These are phyloP conservation scores for Tetramorium bicarinatum DNA, from an alignment of 2,888 invertebrate genomes.

Conservation along the genomic window DNA sequence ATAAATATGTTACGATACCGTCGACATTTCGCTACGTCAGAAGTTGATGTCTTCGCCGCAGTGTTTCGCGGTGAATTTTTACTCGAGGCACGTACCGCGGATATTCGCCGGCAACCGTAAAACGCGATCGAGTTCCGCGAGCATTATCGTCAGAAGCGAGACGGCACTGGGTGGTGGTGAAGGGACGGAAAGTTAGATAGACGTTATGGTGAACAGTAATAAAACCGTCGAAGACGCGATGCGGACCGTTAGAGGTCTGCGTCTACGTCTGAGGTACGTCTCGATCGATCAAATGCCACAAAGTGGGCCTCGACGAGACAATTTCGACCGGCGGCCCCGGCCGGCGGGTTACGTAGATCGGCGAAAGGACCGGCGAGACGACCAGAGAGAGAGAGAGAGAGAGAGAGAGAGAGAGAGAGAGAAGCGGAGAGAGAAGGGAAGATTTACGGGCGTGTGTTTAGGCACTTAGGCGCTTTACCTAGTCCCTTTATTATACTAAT, in stretches of 20 bases:
- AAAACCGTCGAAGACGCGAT: conserved; percentile 61
- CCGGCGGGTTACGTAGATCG: conserved; percentile 36
- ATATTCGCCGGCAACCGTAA: conserved; percentile 39
- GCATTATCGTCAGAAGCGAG: conserved; percentile 60
- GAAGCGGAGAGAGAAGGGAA: conserved; percentile 62
- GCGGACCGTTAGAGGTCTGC: conserved; percentile 73
- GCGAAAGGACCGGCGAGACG: neutral
- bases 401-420: conserved; percentile 35
- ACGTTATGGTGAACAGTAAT: conserved; percentile 23
- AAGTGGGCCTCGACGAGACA: conserved; percentile 42
- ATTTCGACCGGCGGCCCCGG: conserved; percentile 10
- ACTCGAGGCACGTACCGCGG: conserved; percentile 34
- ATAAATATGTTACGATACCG: neutral
- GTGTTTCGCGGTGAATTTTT: conserved; percentile 27
- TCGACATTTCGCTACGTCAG: neutral
- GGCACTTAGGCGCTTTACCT: conserved; percentile 81
- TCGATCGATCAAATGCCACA: conserved; percentile 80
- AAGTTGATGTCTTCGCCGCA: neutral
- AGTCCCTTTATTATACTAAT: conserved; percentile 85
- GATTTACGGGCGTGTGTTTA: conserved; percentile 85
- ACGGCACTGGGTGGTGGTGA: neutral
- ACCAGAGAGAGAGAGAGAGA: conserved; percentile 42
- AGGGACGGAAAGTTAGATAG: neutral
- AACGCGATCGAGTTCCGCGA: conserved; percentile 33
- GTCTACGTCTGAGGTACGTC: conserved; percentile 58